A percentile compares a stretch with the other conserved stretches of the same genome.
Evolutionary conservation across 2,113 vertebrate genomes (phyloP).

Genomic region (Agelaius phoeniceus): DNA sequence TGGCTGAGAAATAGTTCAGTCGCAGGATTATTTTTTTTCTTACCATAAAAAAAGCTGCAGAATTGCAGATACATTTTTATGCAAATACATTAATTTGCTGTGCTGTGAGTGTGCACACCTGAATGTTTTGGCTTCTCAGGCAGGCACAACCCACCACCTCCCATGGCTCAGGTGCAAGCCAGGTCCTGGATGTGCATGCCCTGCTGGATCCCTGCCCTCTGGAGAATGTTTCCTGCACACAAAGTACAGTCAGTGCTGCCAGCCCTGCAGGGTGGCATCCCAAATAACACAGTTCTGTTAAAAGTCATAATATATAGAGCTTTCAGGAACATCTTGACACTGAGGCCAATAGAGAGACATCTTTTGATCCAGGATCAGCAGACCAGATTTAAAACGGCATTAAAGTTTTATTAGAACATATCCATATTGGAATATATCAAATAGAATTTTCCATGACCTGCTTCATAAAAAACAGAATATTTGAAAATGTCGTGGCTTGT

Average conservation of each 20-base stretch:
- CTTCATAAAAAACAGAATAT: not conserved
- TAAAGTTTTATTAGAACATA: constrained; percentile 26
- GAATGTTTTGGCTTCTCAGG: not conserved
- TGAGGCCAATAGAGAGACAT: not conserved
- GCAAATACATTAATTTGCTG: not conserved
- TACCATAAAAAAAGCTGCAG: not conserved
- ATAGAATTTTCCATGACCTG: not conserved
- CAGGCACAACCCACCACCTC: rapidly evolving
- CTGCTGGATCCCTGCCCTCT: not conserved
- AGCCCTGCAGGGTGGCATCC: not conserved
- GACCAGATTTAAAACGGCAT: not conserved
- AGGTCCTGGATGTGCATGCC: not conserved
- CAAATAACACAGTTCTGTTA: not conserved
- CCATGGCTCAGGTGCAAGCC: not conserved
- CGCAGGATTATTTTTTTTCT: not conserved
- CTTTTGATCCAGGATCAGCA: constrained; percentile 23
- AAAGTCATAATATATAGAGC: not conserved
- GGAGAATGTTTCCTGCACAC: not conserved
- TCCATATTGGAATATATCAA: not conserved
- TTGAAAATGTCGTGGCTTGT: not conserved
- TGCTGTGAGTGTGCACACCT: not conserved
- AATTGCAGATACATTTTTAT: not conserved
- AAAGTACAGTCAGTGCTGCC: not conserved
- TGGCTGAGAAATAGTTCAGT: not conserved
- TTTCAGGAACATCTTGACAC: not conserved